A percentile compares a stretch with the other conserved stretches of the same genome.
Evolutionary conservation across 2,113 vertebrate genomes (phyloP).

Genomic region (Stictonetta naevosa): DNA sequence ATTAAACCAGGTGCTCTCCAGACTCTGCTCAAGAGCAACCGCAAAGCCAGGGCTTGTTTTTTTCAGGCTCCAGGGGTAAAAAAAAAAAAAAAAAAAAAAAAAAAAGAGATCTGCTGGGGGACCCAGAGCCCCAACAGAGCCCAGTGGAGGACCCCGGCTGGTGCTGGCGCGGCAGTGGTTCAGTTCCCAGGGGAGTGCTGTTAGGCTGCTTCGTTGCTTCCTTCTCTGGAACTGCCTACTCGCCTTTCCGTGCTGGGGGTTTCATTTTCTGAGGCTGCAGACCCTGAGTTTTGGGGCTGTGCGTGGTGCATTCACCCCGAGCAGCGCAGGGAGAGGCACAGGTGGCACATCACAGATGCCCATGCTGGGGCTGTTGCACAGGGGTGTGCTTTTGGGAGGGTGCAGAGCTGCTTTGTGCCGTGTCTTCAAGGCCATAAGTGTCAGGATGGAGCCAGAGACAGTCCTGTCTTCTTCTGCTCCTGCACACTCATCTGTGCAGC

Average conservation of each 20-base stretch:
- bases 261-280: not conserved
- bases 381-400: not conserved
- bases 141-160: not conserved
- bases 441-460: not conserved
- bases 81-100: too few relatives aligned
- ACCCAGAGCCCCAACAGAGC: not conserved
- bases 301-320: fast-evolving
- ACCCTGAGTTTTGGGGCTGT: not conserved
- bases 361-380: too few relatives aligned
- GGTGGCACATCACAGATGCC: not conserved
- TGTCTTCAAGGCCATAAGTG: not conserved
- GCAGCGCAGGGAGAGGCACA: fast-evolving
- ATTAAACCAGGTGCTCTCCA: not conserved
- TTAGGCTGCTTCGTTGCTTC: not conserved
- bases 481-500: not conserved
- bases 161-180: fast-evolving
- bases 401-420: not conserved
- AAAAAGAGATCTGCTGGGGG: not conserved
- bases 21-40: not conserved
- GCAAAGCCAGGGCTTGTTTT: not conserved
- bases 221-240: not conserved
- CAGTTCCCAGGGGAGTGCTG: not conserved
- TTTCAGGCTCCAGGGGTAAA: not conserved
- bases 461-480: not conserved
- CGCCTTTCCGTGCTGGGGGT: fast-evolving